Base-by-base conservation (phyloP, 2,888 invertebrate genomes). In the Pharmacophagus antenor region DNA sequence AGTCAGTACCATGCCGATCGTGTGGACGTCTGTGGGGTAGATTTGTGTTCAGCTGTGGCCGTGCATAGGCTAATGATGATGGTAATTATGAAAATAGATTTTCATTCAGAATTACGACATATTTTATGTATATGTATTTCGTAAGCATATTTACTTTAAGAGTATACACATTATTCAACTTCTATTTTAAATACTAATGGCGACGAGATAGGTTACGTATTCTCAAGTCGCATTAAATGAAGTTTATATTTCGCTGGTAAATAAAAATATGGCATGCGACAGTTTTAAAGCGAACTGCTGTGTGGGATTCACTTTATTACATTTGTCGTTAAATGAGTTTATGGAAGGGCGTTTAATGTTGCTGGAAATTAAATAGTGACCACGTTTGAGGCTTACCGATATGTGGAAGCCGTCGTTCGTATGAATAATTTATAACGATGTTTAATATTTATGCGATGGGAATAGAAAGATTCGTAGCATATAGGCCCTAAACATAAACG, bases 381-480 rank as follows among this genome's bases (percentile, higher is more conserved):
- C 69, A 65, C 67, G 64, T 66, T 67, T 23, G 20, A 7, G 74
- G 75, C 74, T 77, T 77, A 77, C 66, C 63, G 64, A 66, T 70
- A 68, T 73, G n/a, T n/a, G 69, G 67, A 65, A 67, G n/a, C 18
- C 42, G 18, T 8, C 22, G 67, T 62, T 55, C 41, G 56, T 67
- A 75, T 80, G 77, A 80, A 78, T 77, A 77, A 80, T 81, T 79
- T 77, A 81, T 79, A 65, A 63, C 61, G 53, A 27, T 17, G 20
- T 57, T 49, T 37, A 49, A 56, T 50, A 57, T 50, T 7, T 17
- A 4, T 22, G 12, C 7, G 27, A 25, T 50, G 42, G 42, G 37
- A 37, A 37, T 37, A 1, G 0, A 37, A 6, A 37, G 15, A 37
- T 37, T 37, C n/a, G n/a, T n/a, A n/a, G n/a, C n/a, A n/a, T n/a